Evolutionary conservation across 2,888 invertebrate genomes (phyloP).

Genomic region (Dynastes maya): DNA sequence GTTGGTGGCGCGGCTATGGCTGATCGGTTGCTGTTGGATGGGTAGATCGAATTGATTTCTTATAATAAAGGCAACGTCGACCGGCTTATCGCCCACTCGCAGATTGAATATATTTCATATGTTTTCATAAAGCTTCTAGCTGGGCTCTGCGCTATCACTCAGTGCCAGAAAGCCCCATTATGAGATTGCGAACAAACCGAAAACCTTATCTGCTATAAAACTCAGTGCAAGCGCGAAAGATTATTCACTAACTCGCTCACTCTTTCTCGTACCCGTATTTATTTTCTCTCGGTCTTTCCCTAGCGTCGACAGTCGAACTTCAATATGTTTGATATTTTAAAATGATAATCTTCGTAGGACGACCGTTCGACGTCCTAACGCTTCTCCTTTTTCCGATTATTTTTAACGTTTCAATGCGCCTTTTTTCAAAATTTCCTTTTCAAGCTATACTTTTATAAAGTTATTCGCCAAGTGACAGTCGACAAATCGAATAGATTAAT

Average conservation of each 20-base stretch:
- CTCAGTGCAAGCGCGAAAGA: constrained; percentile 56
- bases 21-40: constrained; percentile 53
- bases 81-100: constrained; percentile 76
- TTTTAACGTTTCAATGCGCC: constrained; percentile 43
- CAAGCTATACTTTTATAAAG: constrained; percentile 21
- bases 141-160: constrained; percentile 67
- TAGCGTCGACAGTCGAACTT: constrained; percentile 37
- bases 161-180: constrained; percentile 65
- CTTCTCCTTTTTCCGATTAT: constrained; percentile 44
- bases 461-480: constrained; percentile 6
- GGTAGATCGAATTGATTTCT: constrained; percentile 65
- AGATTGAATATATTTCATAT: constrained; percentile 83
- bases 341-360: constrained; percentile 49
- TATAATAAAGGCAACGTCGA: constrained; percentile 63
- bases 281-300: constrained; percentile 28
- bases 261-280: constrained; percentile 34
- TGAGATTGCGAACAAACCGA: constrained; percentile 57
- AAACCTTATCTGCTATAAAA: constrained; percentile 57
- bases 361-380: constrained; percentile 40
- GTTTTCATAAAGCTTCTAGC: constrained; percentile 69
- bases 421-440: constrained; percentile 33
- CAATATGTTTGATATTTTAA: constrained; percentile 51
- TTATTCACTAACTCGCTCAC: constrained; percentile 42
- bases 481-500: constrained; percentile 8
- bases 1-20: constrained; percentile 45